These are phyloP conservation scores for Psittacula cyanocephala DNA, from an alignment of 2,113 vertebrate species.

Conservation along the genomic window DNA sequence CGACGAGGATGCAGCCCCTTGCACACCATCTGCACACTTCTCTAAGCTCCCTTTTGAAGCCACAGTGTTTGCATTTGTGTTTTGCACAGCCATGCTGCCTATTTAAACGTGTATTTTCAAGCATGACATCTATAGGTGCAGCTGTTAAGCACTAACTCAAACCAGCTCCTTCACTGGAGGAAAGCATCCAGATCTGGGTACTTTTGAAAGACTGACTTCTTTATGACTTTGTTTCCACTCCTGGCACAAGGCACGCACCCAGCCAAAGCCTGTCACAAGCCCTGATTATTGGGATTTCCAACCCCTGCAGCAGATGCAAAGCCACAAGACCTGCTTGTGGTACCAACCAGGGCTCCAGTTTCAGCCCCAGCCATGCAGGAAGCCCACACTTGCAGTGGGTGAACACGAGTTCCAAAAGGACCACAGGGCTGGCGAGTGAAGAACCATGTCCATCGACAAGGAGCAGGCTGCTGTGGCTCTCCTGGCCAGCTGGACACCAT, in stretches of 20 bases:
- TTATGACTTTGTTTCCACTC: neutral
- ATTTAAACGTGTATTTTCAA: fast-evolving
- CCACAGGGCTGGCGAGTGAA: neutral
- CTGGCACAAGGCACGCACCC: neutral
- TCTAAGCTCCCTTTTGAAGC: neutral
- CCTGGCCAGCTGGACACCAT: neutral
- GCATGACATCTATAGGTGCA: fast-evolving
- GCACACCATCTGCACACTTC: neutral
- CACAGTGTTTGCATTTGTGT: fast-evolving
- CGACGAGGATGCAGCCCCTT: fast-evolving
- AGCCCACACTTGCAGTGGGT: neutral
- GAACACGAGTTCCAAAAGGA: neutral
- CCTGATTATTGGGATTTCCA: neutral
- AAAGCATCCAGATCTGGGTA: neutral
- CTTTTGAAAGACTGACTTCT: neutral
- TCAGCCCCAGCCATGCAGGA: neutral
- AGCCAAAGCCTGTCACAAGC: neutral
- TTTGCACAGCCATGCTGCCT: neutral
- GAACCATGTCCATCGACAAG: neutral
- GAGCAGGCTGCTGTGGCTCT: neutral
- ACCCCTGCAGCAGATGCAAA: neutral
- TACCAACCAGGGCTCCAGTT: neutral
- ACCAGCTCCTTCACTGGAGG: neutral
- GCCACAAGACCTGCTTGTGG: neutral
- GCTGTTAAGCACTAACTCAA: neutral